phyloP scores from a whole-genome alignment of 2,888 invertebrate species.

The Aleiodes testaceus region DNA sequence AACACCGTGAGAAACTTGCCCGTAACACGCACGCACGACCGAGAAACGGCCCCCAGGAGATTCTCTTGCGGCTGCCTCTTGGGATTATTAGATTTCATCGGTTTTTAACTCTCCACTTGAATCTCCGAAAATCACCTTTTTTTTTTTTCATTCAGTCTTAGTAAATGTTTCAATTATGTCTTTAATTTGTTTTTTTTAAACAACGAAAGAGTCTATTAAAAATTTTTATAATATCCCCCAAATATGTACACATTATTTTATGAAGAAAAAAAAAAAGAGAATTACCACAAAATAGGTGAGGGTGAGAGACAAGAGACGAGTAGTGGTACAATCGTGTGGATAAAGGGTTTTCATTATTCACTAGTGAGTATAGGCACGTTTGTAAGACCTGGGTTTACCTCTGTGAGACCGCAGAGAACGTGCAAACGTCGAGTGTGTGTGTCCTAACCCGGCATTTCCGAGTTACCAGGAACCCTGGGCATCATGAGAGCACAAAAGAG shows the following conservation, averaged over 20 bases:
- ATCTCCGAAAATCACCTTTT: constrained; percentile 19
- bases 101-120: constrained; percentile 53
- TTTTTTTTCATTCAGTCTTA: background rate
- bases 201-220: too few relatives aligned
- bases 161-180: constrained; percentile 6
- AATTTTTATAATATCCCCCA: too few relatives aligned
- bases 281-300: background rate
- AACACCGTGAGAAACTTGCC: constrained; percentile 69
- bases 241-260: too few relatives aligned
- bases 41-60: constrained; percentile 29
- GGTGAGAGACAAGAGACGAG: background rate
- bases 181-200: background rate
- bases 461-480: constrained; percentile 29
- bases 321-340: constrained; percentile 8
- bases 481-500: background rate
- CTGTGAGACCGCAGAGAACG: constrained; percentile 18
- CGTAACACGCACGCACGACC: constrained; percentile 66
- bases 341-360: constrained; percentile 33
- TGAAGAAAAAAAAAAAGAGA: background rate
- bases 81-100: constrained; percentile 64
- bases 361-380: constrained; percentile 24
- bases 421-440: constrained; percentile 22
- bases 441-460: constrained; percentile 31
- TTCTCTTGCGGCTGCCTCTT: constrained; percentile 52
- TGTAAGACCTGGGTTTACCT: constrained; percentile 9